Base-by-base conservation (phyloP, 2,888 invertebrate genomes). In the Mythimna ferrago region DNA sequence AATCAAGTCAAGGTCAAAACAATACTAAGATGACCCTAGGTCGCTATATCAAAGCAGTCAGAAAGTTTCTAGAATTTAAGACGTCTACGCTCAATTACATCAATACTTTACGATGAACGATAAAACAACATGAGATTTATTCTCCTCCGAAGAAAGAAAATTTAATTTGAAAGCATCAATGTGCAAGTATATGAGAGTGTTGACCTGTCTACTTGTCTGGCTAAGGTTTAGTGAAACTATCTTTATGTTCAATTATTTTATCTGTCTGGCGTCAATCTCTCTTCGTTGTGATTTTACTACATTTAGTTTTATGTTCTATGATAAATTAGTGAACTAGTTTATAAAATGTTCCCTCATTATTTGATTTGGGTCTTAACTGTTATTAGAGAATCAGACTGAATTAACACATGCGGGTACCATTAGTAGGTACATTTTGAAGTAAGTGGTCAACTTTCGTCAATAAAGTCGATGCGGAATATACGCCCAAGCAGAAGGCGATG, bases 151-250 rank as follows among this genome's bases (percentile, higher is more conserved):
- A 72, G 21, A 65, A 68, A 73, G 73, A 66, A 76, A 69, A 82
- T 76, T 78, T 75, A 71, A 77, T 81, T 78, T 66, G 48, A 57
- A 44, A 66, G 19, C 54, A 53, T n/a, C 56, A 26, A 67, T 66
- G 53, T 54, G 38, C 53, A 11, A 57, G 54, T 74, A 71, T 76
- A 86, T 63, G 78, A 78, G 88, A 63, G 48, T 77, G 56, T 80
- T 86, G 87, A 82, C 84, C 86, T 82, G 86, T 83, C 83, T 87
- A 75, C 80, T 76, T 72, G 83, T 81, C 83, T 87, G 76, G 73
- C 38, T 64, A 44, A 65, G 44, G 60, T 77, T 71, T 70, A 54
- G 48, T 60, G 26, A 62, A 73, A 71, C 66, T 61, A 57, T 64
- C 68, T 67, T 64, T 10, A 65, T 58, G 58, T 54, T 69, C 48